phyloP scores from a whole-genome alignment of 2,113 vertebrate species.

The Protomyctophum bolini region DNA sequence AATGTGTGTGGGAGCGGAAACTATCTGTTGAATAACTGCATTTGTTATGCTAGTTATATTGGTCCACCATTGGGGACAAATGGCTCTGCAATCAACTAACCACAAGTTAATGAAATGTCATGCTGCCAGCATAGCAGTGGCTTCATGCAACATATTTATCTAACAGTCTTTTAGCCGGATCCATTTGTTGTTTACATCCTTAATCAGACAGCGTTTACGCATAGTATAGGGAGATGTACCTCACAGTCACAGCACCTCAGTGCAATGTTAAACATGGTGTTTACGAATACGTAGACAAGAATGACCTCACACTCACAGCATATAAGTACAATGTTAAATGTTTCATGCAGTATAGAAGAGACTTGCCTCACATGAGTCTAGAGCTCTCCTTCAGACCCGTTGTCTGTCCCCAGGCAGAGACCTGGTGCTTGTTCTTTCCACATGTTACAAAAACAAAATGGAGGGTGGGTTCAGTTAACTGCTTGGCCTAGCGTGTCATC shows the following conservation, averaged over 20 bases:
- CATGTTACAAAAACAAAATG: conserved; percentile 32
- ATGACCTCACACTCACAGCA: too few species aligned
- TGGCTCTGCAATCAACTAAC: conserved; percentile 2
- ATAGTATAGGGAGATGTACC: too few species aligned
- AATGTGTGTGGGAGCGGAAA: conserved; percentile 9
- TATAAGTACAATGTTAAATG: background rate
- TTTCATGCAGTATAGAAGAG: background rate
- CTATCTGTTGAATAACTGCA: background rate
- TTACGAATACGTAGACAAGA: too few species aligned
- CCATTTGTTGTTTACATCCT: conserved; percentile 45
- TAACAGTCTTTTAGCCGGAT: conserved; percentile 11
- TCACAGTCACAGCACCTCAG: too few species aligned
- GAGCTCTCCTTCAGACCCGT: conserved; percentile 6
- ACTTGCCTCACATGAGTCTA: conserved; percentile 13
- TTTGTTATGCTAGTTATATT: conserved; percentile 12
- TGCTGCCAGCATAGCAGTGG: background rate
- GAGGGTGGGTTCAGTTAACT: conserved; percentile 37
- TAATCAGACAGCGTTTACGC: conserved; percentile 33
- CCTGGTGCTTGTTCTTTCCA: conserved; percentile 22
- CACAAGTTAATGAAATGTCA: background rate
- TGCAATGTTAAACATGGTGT: too few species aligned
- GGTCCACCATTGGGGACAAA: background rate
- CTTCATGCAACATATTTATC: conserved; percentile 7
- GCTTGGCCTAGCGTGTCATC: conserved; percentile 41
- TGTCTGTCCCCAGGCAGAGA: conserved; percentile 39